A percentile compares a stretch with the other conserved stretches of the same genome.
phyloP scores from a whole-genome alignment of 2,797 vertebrate species.

The Cossypha heuglini region DNA sequence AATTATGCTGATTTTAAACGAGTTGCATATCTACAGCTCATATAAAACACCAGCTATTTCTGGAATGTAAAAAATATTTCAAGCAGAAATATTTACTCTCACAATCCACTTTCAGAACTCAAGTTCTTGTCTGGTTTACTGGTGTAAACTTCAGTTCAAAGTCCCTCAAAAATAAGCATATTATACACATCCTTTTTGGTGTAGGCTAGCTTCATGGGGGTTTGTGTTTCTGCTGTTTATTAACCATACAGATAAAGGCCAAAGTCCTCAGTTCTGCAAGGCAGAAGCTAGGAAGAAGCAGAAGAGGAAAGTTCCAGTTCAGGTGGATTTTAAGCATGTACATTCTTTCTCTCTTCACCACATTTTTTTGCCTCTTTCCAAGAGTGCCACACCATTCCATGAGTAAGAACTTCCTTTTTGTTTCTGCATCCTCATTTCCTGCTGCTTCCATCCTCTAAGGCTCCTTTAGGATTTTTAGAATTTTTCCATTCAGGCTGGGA shows the following conservation, averaged over 20 bases:
- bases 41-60: slow-evolving; percentile 7
- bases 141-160: slow-evolving; percentile 1
- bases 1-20: not conserved
- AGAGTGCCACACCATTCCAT: not conserved
- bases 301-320: not conserved
- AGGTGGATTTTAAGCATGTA: not conserved
- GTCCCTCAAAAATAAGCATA: not conserved
- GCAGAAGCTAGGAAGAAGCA: not conserved
- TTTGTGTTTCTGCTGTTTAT: not conserved
- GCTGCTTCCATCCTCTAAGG: not conserved
- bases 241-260: not conserved
- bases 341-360: not conserved
- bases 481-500: not conserved
- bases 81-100: slow-evolving; percentile 15
- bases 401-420: slow-evolving; percentile 11
- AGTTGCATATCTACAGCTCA: not conserved
- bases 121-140: slow-evolving; percentile 6
- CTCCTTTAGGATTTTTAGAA: not conserved
- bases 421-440: slow-evolving; percentile 35
- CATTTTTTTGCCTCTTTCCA: not conserved
- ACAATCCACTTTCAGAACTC: not conserved
- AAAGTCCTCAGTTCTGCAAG: not conserved
- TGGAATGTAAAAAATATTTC: slow-evolving; percentile 8
- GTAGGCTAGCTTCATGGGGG: not conserved
- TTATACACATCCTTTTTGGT: not conserved